Evolutionary conservation across 2,888 invertebrate genomes (phyloP).

Genomic region (Philereme transversata): DNA sequence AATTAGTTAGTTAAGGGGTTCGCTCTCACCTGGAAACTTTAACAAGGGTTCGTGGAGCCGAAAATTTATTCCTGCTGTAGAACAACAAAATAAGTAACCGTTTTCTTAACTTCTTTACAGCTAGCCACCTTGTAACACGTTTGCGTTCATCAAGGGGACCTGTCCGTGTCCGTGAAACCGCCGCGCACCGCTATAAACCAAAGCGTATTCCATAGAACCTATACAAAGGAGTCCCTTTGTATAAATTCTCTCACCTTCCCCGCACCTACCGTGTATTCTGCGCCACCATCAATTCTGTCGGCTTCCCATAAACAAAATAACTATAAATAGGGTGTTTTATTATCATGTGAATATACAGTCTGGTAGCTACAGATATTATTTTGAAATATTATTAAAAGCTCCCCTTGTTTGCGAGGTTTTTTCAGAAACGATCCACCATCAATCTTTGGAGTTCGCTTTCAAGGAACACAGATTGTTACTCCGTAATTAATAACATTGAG

Average conservation of each 20-base stretch:
- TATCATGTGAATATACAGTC: constrained; percentile 10
- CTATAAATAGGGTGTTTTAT: constrained; percentile 24
- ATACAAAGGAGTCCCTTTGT: constrained; percentile 10
- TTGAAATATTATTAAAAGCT: constrained; percentile 1
- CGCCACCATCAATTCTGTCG: too few species aligned
- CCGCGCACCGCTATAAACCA: constrained; percentile 5
- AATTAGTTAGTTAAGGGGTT: too few species aligned
- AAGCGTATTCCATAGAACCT: constrained; percentile 12
- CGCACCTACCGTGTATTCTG: constrained; percentile 9
- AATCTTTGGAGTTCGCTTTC: not conserved
- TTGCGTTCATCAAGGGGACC: constrained; percentile 3
- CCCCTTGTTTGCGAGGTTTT: not conserved
- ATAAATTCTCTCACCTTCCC: not conserved
- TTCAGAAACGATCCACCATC: constrained; percentile 1
- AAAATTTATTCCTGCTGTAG: too few species aligned
- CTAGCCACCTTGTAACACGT: too few species aligned
- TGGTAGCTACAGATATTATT: not conserved
- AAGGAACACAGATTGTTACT: too few species aligned
- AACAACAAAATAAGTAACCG: too few species aligned
- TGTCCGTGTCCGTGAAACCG: constrained; percentile 5
- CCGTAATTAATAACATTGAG: constrained; percentile 13
- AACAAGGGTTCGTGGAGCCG: too few species aligned
- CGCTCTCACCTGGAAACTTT: too few species aligned
- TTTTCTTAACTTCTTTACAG: too few species aligned
- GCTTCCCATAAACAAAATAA: constrained; percentile 13